phyloP scores from a whole-genome alignment of 2,113 vertebrate species.

The Osmerus mordax region DNA sequence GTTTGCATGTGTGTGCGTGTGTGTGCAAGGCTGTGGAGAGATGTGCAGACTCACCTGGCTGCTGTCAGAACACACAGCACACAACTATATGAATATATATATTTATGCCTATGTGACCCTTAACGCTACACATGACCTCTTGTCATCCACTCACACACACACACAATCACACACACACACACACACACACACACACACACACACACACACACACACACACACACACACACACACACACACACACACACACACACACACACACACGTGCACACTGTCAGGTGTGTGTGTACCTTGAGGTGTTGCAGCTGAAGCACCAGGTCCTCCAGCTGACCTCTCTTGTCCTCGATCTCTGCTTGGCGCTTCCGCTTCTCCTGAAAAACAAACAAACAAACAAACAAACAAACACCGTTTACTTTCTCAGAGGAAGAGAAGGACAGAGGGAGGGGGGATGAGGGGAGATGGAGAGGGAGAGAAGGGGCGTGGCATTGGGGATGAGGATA shows the following conservation, averaged over 20 bases:
- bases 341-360: slow-evolving; percentile 93
- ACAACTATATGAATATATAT: neutral
- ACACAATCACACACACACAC: slow-evolving; percentile 8
- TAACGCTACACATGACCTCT: too few relatives aligned
- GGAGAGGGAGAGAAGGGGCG: neutral
- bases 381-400: slow-evolving; percentile 33
- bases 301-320: slow-evolving; percentile 93
- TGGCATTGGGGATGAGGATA: neutral
- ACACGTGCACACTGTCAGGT: slow-evolving; percentile 8
- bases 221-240: slow-evolving; percentile 11
- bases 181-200: slow-evolving; percentile 4
- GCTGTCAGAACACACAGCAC: neutral
- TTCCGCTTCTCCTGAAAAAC: slow-evolving; percentile 91
- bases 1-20: neutral
- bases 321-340: slow-evolving; percentile 89
- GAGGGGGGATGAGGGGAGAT: neutral
- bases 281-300: slow-evolving; percentile 90
- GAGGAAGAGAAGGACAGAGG: too few relatives aligned
- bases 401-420: too few relatives aligned
- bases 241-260: slow-evolving; percentile 10
- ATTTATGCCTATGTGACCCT: neutral
- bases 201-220: slow-evolving; percentile 17
- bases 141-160: slow-evolving; percentile 7
- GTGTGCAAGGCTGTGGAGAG: neutral
- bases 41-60: too few relatives aligned